Base-by-base conservation (phyloP, 2,888 invertebrate genomes). In the Abrostola tripartita region DNA sequence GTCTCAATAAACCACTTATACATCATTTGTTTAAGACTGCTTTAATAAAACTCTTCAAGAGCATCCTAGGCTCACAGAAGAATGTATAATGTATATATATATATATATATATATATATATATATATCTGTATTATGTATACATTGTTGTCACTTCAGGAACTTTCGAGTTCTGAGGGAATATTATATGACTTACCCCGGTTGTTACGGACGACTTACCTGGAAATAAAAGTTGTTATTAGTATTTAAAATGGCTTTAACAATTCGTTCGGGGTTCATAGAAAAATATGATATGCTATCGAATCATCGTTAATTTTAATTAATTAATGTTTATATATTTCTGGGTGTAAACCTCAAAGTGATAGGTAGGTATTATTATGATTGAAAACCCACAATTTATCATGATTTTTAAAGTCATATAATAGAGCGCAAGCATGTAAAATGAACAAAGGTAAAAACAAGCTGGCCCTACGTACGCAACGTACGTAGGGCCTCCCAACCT, bases 41-140 rank as follows among this genome's bases (percentile, higher is more conserved):
- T 41, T 12, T 65, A 65, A 74, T 69, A 65, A 69, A 74, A 74
- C 70, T 72, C 38, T 11, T 69, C 55, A 37, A 74, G 74, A 49
- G 57, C 41, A 14, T 61, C 37, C 54, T 35, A 10, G 57, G 49
- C 24, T 10, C 24, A 37, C 40, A 58, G 52, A 55, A 12, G 37
- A 49, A 24, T 14, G 9, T 40, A 14, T 44, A 44, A 12, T 14
- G 44, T 14, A 44, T 44, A 44, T 14, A 14, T 44, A 44, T 44
- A 44, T n/a, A n/a, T n/a, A n/a, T n/a, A n/a, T n/a, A n/a, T n/a
- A n/a, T 24, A 24, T 24, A 24, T 24, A 24, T 24, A 24, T 24
- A 24, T 24, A 24, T 24, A 24, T n/a, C 24, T 24, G 24, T 40
- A 40, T 40, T 61, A 62, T 44, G 37, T 59, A 62, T 37, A 58